Evolutionary conservation across 2,797 vertebrate genomes (phyloP), one percentile per base, ranked within the genome.

Genomic region (Taeniopygia guttata): DNA sequence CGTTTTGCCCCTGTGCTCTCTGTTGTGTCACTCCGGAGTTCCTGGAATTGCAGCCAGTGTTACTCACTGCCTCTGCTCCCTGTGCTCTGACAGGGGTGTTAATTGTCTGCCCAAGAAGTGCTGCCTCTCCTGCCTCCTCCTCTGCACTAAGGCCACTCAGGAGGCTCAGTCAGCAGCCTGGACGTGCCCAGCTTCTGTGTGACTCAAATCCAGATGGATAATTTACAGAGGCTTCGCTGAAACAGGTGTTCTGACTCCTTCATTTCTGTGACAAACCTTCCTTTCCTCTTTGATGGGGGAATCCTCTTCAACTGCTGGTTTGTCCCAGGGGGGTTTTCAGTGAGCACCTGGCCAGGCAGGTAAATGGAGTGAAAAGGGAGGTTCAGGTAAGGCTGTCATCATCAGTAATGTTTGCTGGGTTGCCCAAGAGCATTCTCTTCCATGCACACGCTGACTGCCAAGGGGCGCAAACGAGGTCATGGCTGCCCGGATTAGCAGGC

Each of bases 401-500:
- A 26, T 30, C 9, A 25, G 49, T 16, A 60, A 8, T 60, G 51
- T 42, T 58, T 62, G 1, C 38, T 64, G 5, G 30, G 36, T 51
- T 73, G 74, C 46, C 22, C 5, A 7, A 7, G 43, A 83, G 63
- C 72, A 59, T n/a, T 56, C 49, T 59, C 38, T 58, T 72, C 43
- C 18, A 3, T 2, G 12, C n/a, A 2, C 8, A 10, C 26, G 0
- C 17, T 4, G 23, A 4, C 17, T 58, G 51, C 43, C 32, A 26
- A 23, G 30, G 23, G 32, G 30, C n/a, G 20, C 45, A 43, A 46
- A 51, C 27, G 36, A 29, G 67, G 16, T 42, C 15, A 3, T 9
- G 3, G 3, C 70, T 70, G 13, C 36, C 6, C 5, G 52, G 13
- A 21, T 30, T 30, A 40, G n/a, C 30, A 60, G 84, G 63, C 48